Conservation (phyloP, 2,113 vertebrate genomes). For the Siniperca knerii region DNA sequence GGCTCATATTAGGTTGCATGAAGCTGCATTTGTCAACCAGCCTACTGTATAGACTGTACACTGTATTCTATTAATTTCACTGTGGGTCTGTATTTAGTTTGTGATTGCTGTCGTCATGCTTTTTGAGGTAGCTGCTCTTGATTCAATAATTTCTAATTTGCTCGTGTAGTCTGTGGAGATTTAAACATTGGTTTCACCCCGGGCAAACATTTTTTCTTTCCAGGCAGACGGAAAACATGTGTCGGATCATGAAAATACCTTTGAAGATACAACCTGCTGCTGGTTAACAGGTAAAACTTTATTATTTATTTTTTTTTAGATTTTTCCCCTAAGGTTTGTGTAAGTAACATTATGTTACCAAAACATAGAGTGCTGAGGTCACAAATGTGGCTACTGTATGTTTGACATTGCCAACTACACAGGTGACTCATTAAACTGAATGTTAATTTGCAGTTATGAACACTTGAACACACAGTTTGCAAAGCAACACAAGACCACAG, state of each 20-base stretch:
- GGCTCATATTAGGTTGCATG: background rate
- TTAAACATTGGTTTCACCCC: background rate
- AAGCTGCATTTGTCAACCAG: background rate
- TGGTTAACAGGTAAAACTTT: background rate
- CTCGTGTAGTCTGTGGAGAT: background rate
- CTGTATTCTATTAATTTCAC: background rate
- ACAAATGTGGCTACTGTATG: background rate
- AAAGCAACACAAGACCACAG: background rate
- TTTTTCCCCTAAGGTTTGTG: background rate
- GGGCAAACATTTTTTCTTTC: conserved; percentile 4
- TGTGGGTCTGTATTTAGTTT: background rate
- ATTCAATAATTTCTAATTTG: background rate
- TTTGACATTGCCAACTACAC: background rate
- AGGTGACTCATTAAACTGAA: background rate
- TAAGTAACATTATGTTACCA: background rate
- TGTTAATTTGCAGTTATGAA: background rate
- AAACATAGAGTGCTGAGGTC: background rate
- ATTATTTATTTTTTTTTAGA: background rate
- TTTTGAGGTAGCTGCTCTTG: background rate
- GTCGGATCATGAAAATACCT: background rate
- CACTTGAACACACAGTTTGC: background rate
- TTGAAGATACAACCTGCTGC: conserved; percentile 6
- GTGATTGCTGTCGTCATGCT: background rate
- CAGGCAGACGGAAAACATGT: conserved; percentile 1
- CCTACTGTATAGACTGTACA: background rate